Evolutionary conservation across 2,113 vertebrate genomes (phyloP).

Genomic region (Columbina picui): DNA sequence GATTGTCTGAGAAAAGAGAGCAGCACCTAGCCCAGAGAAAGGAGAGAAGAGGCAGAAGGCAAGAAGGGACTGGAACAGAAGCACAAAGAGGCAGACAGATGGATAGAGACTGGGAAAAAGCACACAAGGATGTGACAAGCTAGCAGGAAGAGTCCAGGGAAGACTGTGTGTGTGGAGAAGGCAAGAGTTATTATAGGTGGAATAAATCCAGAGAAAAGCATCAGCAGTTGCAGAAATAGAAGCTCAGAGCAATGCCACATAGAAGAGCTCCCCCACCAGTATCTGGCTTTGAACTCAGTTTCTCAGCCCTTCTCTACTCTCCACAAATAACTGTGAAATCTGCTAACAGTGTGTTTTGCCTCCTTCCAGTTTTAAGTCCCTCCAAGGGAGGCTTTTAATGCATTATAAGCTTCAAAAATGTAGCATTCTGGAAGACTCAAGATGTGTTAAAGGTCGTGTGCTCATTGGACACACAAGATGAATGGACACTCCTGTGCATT

Average conservation of each 20-base stretch:
- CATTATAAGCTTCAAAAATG: background rate
- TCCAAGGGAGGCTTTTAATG: background rate
- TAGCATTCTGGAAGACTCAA: background rate
- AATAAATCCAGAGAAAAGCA: background rate
- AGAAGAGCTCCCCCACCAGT: background rate
- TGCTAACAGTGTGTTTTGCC: background rate
- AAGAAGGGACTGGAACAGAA: background rate
- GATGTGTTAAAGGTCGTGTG: background rate
- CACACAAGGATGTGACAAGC: background rate
- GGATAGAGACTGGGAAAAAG: background rate
- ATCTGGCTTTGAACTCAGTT: background rate
- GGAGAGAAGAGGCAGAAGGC: background rate
- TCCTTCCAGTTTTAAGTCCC: background rate
- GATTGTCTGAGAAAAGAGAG: too few relatives aligned
- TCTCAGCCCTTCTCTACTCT: background rate
- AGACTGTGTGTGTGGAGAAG: background rate
- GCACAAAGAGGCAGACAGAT: background rate
- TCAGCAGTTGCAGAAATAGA: background rate
- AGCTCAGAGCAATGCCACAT: background rate
- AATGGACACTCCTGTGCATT: background rate
- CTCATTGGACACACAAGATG: background rate
- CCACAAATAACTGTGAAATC: background rate
- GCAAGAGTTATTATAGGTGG: background rate
- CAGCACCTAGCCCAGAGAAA: too few relatives aligned
- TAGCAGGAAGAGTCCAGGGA: background rate